Conservation (phyloP, 1,140 invertebrate genomes). For the Drosophila teissieri region DNA sequence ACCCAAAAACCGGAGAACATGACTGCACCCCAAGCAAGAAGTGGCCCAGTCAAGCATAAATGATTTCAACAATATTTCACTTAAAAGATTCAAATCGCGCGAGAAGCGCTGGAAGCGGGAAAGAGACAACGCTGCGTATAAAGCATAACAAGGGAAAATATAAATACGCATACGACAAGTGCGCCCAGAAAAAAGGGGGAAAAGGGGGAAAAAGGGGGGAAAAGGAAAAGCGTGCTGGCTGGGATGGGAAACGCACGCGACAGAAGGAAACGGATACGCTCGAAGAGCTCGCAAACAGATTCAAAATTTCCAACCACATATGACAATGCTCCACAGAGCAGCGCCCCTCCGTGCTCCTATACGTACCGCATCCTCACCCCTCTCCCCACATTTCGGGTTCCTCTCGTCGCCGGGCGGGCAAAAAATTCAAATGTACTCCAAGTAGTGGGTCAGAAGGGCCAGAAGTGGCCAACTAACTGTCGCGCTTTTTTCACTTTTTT, state of each 20-base stretch:
- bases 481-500: slow-evolving; percentile 41
- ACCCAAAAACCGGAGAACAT: neutral
- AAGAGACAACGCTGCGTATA: slow-evolving; percentile 54
- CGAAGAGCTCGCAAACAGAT: slow-evolving; percentile 83
- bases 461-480: slow-evolving; percentile 69
- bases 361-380: neutral
- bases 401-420: slow-evolving; percentile 41
- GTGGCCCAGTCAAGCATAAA: slow-evolving; percentile 68
- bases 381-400: neutral
- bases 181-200: slow-evolving; percentile 10
- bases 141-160: slow-evolving; percentile 68
- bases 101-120: slow-evolving; percentile 13
- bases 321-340: slow-evolving; percentile 74
- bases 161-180: slow-evolving; percentile 80
- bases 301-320: slow-evolving; percentile 84
- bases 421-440: slow-evolving; percentile 72
- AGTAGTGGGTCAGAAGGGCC: slow-evolving; percentile 40
- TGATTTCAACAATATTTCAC: slow-evolving; percentile 83
- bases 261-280: slow-evolving; percentile 83
- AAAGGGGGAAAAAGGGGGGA: neutral
- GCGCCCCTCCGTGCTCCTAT: slow-evolving; percentile 20
- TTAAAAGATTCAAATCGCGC: slow-evolving; percentile 84
- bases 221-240: neutral
- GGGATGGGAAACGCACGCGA: slow-evolving; percentile 68
- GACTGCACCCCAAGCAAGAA: slow-evolving; percentile 15